Evolutionary conservation across 2,888 invertebrate species (phyloP).

Genomic region (Metopia argyrocephala): DNA sequence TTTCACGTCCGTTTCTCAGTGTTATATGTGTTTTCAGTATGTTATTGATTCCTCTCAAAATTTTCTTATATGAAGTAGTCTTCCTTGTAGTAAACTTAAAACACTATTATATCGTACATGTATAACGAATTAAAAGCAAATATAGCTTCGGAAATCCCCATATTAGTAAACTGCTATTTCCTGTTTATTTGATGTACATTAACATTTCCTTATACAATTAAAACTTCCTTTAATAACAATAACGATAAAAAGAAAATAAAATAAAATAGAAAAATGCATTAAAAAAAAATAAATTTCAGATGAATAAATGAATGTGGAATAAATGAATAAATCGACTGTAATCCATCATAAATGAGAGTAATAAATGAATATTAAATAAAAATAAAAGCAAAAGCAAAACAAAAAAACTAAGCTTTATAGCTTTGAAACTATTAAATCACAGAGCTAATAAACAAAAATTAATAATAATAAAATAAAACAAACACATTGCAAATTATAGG

Average conservation of each 20-base stretch:
- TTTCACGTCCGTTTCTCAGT: too few species aligned
- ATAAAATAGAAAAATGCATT: neutral
- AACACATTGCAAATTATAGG: neutral
- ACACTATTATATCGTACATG: too few species aligned
- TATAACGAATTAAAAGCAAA: too few species aligned
- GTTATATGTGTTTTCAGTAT: too few species aligned
- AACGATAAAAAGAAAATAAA: neutral
- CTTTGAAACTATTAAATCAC: too few species aligned
- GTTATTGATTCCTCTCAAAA: too few species aligned
- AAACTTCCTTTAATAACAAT: neutral
- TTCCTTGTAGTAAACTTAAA: too few species aligned
- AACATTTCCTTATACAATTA: neutral
- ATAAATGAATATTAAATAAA: slow-evolving; percentile 60
- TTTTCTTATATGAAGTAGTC: too few species aligned
- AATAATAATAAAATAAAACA: neutral
- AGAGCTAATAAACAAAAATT: slow-evolving; percentile 21
- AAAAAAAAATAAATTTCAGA: neutral
- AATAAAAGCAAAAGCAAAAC: neutral
- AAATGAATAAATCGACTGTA: slow-evolving; percentile 49
- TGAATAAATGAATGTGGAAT: slow-evolving; percentile 12
- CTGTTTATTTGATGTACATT: neutral
- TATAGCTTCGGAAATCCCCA: too few species aligned
- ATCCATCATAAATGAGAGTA: slow-evolving; percentile 66
- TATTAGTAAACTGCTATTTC: too few species aligned
- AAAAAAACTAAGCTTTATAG: slow-evolving; percentile 30